Base-by-base conservation (phyloP, 2,888 invertebrate species). In the Alentia gelatinosa region DNA sequence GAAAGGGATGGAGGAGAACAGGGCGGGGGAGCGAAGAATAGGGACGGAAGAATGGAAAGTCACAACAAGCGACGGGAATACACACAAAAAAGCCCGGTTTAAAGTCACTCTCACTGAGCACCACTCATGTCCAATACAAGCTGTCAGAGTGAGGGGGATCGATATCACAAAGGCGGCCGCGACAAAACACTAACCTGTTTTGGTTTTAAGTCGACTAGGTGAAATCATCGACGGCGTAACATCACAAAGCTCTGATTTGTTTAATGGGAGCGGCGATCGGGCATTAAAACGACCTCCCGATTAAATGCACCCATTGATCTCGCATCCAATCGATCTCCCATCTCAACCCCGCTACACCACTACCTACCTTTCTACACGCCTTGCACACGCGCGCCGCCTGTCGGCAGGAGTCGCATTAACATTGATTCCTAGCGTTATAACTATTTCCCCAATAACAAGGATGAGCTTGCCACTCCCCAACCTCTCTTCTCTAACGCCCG, bases 161-260 rank as follows among this genome's bases (percentile, higher is more conserved):
- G 26, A 68, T 79, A 39, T 79, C 39, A 79, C 79, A 79, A 39
- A 79, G 79, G 35, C 74, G 37, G 35, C 1, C 30, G 12, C 9
- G 7, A 79, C 79, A 79, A 79, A 79, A 79, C 79, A 79, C 79
- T 39, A 35, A 79, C 79, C 39, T 35, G 79, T 79, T 79, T 79
- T 35, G 7, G 39, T 79, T 79, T 79, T 79, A 39, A 39, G 79
- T 79, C 79, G 19, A 79, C 79, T 19, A 33, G 79, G 37, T 79
- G 79, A 79, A 79, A 79, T 37, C 79, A 79, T 79, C 39, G 37
- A 37, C 79, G 39, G 33, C 39, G 15, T 35, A 39, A 39, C 79
- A 35, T 79, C 37, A 79, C 79, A 79, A 79, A 79, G 79, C 79
- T 23, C 37, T 37, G 37, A 79, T 79, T 79, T 79, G 79, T 79